A percentile compares a stretch with the other conserved stretches of the same genome.
phyloP scores from a whole-genome alignment of 2,888 invertebrate genomes.

The Eueremaeus valkanovi region DNA sequence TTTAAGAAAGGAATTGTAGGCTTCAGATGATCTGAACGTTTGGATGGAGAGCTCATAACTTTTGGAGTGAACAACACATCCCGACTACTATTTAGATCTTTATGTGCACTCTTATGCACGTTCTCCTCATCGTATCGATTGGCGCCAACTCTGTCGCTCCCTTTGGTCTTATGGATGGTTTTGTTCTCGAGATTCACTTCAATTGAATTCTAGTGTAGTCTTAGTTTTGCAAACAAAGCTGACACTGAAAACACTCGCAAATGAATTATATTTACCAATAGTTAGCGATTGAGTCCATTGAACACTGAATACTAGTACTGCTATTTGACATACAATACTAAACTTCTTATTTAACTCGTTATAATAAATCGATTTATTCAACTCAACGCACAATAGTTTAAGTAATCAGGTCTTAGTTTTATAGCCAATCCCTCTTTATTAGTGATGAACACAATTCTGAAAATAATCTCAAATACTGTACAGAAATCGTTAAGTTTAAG shows the following conservation, averaged over 20 bases:
- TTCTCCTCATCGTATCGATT: not conserved
- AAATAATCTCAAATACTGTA: too few relatives aligned
- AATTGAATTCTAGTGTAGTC: not conserved
- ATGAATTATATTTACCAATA: not conserved
- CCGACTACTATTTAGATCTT: not conserved
- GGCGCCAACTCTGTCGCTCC: slow-evolving; percentile 24
- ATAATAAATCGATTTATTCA: not conserved
- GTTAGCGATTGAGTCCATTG: not conserved
- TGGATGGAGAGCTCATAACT: not conserved
- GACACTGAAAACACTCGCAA: not conserved
- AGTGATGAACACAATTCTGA: too few relatives aligned
- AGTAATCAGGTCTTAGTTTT: too few relatives aligned
- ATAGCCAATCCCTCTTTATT: too few relatives aligned
- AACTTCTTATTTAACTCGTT: not conserved
- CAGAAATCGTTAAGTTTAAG: too few relatives aligned
- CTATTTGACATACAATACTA: too few relatives aligned
- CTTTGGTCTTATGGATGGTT: not conserved
- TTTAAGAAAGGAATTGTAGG: not conserved
- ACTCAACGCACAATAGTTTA: too few relatives aligned
- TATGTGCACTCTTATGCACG: not conserved
- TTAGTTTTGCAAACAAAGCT: not conserved
- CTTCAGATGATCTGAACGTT: not conserved
- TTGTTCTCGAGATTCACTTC: not conserved
- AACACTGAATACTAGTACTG: not conserved
- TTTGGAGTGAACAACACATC: not conserved